Conservation (phyloP, 2,888 invertebrate species). For the Acanthosepion lycidas region DNA sequence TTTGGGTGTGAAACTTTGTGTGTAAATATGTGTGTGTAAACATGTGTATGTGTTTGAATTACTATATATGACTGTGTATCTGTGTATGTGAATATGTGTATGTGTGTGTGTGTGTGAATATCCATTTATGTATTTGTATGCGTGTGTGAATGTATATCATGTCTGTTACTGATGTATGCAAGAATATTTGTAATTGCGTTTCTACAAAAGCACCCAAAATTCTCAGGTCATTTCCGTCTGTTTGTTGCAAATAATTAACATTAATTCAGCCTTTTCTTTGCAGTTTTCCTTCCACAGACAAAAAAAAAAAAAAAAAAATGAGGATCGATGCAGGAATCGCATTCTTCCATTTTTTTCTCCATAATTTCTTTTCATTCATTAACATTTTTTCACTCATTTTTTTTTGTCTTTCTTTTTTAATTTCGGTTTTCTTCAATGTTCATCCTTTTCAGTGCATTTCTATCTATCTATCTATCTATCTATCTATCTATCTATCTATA, state of each 20-base stretch:
- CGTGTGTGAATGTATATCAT: no score
- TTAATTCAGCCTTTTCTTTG: not conserved
- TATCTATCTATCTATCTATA: not conserved
- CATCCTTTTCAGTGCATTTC: not conserved
- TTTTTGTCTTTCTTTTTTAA: not conserved
- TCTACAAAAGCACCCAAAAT: not conserved
- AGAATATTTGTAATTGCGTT: not conserved
- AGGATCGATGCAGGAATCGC: no score
- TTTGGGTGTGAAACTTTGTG: no score
- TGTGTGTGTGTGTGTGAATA: not conserved
- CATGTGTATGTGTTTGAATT: no score
- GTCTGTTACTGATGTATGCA: not conserved
- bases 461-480: not conserved
- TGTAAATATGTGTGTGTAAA: no score
- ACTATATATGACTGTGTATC: no score
- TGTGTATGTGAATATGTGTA: not conserved
- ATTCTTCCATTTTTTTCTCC: not conserved
- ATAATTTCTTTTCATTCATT: not conserved
- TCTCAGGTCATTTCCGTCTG: not conserved
- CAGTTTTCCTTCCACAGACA: not conserved
- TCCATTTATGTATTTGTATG: not conserved
- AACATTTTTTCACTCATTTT: not conserved
- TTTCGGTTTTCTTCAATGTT: no score
- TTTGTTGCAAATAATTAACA: slow-evolving; percentile 16
- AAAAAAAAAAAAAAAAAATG: not conserved